Evolutionary conservation across 2,113 vertebrate species (phyloP), one percentile per base, ranked within the genome.

Genomic region (Sturnus vulgaris): DNA sequence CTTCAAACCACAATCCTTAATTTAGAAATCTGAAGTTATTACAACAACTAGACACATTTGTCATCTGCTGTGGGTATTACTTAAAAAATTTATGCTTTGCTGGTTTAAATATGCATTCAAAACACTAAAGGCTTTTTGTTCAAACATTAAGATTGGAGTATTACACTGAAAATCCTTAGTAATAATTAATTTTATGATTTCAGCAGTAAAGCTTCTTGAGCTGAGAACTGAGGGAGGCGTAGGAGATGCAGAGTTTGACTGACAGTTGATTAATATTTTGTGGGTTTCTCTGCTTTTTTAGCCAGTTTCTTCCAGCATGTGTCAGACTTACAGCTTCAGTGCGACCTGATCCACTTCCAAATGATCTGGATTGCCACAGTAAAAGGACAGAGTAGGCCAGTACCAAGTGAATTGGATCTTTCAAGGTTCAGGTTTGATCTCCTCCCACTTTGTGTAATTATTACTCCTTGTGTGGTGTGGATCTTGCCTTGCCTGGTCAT

Each of bases 21-120:
- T 90, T 96, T 90, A 95, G 56, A 92, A 31, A 83, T 71, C 94
- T 92, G 64, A 78, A 92, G 64, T 92, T 95, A 92, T 93, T 95
- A 53, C 72, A 86, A 49, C 72, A 83, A 49, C 11, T 80, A 81
- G 71, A 59, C 39, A 35, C 8, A 50, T 97, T 96, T 86, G 71
- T 96, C 68, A 84, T 90, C n/a, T 7, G 2, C 77, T 84, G 72
- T 75, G 85, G 56, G n/a, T 92, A 96, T 88, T 95, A 22, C 56
- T 90, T 97, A 16, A 83, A 96, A 93, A 94, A 96, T 78, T 81
- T 86, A 92, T 94, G 92, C 53, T 56, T 83, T 71, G 49, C 69
- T 78, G 18, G 52, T 94, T 95, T 88, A 97, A 96, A 93, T 94
- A 88, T 77, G 82, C 59, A 88, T 93, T 96, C 64, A 75, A 68